Percentiles rank a stretch among this genome's conserved stretches.
These are phyloP conservation scores for Beroe forskalii DNA, from an alignment of 37 sponge, comb jelly and placozoan genomes.

Conservation along the genomic window DNA sequence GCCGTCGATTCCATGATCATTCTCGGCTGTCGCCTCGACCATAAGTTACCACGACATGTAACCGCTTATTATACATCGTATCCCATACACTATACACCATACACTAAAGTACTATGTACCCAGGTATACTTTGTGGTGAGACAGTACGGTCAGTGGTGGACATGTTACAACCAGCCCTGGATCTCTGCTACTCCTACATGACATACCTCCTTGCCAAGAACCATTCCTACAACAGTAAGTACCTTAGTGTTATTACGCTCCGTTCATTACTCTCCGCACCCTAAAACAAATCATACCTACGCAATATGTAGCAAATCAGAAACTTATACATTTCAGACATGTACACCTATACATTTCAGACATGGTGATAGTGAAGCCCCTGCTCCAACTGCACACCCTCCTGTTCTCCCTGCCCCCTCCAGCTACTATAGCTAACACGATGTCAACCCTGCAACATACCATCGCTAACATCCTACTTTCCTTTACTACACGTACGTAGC, in stretches of 20 bases:
- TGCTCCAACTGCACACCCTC: constrained; percentile 53
- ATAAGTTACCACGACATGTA: no score
- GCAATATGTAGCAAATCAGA: no score
- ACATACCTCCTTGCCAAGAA: constrained; percentile 22
- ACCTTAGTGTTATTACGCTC: not conserved
- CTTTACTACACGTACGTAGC: constrained; percentile 55
- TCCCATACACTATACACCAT: no score
- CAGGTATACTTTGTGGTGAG: constrained; percentile 44
- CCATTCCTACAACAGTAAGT: constrained; percentile 45
- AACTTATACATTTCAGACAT: no score
- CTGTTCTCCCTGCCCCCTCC: constrained; percentile 61
- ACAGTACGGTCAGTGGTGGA: constrained; percentile 26
- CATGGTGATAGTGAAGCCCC: constrained; percentile 52
- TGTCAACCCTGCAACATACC: constrained; percentile 55
- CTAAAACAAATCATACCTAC: no score
- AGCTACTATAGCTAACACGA: constrained; percentile 12
- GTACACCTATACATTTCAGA: no score
- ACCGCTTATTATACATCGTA: no score
- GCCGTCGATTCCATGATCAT: no score
- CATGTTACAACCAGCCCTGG: constrained; percentile 49
- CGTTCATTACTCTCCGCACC: no score
- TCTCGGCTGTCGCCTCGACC: no score
- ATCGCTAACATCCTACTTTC: constrained; percentile 28
- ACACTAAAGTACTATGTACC: no score
- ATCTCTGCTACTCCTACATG: constrained; percentile 39